Conservation (phyloP, 2,113 vertebrate species). For the Chaenogobius annularis region DNA sequence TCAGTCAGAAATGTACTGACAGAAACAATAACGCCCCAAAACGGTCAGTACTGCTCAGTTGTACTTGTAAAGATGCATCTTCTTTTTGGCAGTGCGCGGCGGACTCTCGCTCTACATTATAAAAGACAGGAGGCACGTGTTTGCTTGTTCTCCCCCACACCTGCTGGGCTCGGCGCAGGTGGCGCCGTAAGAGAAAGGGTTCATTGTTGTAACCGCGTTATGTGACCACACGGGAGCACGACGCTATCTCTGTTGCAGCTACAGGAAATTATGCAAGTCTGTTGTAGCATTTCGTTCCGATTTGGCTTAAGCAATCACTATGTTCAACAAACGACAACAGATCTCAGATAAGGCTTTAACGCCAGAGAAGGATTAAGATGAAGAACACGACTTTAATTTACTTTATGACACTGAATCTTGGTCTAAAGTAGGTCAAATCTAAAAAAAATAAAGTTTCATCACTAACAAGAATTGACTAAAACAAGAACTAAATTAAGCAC, state of each 20-base stretch:
- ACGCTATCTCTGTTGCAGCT: constrained; percentile 11
- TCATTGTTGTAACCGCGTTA: not conserved
- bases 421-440: too few species aligned
- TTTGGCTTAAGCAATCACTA: not conserved
- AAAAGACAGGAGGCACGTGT: constrained; percentile 30
- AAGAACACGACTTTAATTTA: too few species aligned
- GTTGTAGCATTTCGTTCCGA: not conserved
- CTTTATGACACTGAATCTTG: too few species aligned
- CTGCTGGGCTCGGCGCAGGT: constrained; percentile 30
- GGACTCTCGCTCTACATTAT: too few species aligned
- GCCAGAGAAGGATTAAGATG: too few species aligned
- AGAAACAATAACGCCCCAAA: too few species aligned
- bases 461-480: too few species aligned
- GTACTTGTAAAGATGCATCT: not conserved
- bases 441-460: too few species aligned
- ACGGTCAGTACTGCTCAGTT: not conserved
- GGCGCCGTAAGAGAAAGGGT: constrained; percentile 13
- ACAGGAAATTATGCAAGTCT: not conserved
- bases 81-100: too few species aligned
- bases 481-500: too few species aligned
- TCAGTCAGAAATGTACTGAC: not conserved
- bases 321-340: too few species aligned
- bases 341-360: too few species aligned
- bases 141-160: constrained; percentile 46
- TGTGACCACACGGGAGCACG: not conserved